Evolutionary conservation across 2,888 invertebrate genomes (phyloP).

Genomic region (Venustoraphidia nigricollis): DNA sequence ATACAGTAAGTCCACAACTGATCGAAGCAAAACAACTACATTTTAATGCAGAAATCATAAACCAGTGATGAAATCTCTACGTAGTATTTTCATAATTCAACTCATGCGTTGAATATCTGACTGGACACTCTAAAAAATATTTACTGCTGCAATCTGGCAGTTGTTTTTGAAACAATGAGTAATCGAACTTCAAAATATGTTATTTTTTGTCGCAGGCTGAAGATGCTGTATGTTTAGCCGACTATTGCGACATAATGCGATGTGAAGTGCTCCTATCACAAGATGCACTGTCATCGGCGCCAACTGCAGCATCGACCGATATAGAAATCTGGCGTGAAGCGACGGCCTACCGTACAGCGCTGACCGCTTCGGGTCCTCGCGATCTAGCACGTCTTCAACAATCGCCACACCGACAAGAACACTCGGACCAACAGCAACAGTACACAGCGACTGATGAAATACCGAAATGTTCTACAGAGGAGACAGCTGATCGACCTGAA

Average conservation of each 20-base stretch:
- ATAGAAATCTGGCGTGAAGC: constrained; percentile 74
- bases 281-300: constrained; percentile 49
- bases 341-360: constrained; percentile 48
- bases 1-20: constrained; percentile 40
- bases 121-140: not conserved
- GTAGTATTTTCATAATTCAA: too few relatives aligned
- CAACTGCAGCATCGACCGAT: constrained; percentile 54
- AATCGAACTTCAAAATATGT: not conserved
- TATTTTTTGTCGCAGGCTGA: constrained; percentile 46
- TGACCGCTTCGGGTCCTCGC: constrained; percentile 29
- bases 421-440: too few relatives aligned
- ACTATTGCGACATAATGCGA: constrained; percentile 91
- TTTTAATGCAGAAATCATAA: not conserved
- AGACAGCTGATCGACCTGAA: too few relatives aligned
- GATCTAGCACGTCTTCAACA: constrained; percentile 20
- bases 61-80: not conserved
- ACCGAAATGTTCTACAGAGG: too few relatives aligned
- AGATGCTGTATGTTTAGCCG: constrained; percentile 83
- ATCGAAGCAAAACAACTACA: not conserved
- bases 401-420: too few relatives aligned
- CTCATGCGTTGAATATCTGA: too few relatives aligned
- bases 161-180: too few relatives aligned
- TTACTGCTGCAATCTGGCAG: not conserved
- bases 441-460: too few relatives aligned
- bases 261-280: constrained; percentile 75